Base-by-base conservation (phyloP, 1,140 invertebrate genomes). In the Cydia strobilella region DNA sequence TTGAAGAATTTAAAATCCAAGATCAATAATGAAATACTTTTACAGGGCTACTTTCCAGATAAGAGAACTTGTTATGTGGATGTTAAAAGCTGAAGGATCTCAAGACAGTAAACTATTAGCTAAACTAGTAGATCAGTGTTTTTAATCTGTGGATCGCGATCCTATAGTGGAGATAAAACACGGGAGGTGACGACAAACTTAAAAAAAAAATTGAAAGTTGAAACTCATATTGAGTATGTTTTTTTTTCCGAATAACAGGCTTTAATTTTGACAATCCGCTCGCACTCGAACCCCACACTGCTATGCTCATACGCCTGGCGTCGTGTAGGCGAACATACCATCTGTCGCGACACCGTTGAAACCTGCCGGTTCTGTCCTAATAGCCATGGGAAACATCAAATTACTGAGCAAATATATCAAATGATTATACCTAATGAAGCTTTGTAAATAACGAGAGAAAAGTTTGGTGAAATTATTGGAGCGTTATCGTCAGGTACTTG, bases 261-360 rank as follows among this genome's bases (percentile, higher is more conserved):
- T 45, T 15, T 45, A 45, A 45, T 45, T 45, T 42, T 42, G 10
- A 1, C 39, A n/a, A 42, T 23, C 27, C 73, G 73, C 73, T 48
- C 7, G n/a, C 59, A 74, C 62, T 74, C 13, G n/a, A 31, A 66
- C 73, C 42, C 63, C 62, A 63, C 73, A 63, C 31, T n/a, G 20
- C 20, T 54, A 62, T 62, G 54, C 51, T 65, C 69, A 73, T 31
- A 79, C 75, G 74, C 63, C 74, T 80, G 82, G 85, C 84, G 84
- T 82, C 79, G 81, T 77, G 83, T 84, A 77, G 85, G 81, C 81
- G 83, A 79, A 62, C 66, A 69, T 51, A 74, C 82, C 85, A 85
- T 86, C 82, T 86, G 84, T 84, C 80, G 75, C 78, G 65, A 59
- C 63, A 76, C 25, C 59, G 72, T 76, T 81, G 71, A 71, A 74